Base-by-base conservation (phyloP, 1,140 invertebrate species). In the Drosophila watanabei region DNA sequence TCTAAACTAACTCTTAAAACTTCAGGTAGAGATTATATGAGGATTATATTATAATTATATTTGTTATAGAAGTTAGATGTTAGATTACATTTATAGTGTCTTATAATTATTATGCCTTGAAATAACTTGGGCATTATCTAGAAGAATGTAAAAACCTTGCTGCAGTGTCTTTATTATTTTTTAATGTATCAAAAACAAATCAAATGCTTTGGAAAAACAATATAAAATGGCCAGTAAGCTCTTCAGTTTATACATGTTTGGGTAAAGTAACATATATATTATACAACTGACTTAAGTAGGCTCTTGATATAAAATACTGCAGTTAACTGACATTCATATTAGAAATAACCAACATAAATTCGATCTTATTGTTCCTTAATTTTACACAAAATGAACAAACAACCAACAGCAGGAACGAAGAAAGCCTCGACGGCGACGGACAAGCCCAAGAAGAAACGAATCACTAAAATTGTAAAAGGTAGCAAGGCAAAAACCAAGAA, bases 361-460 rank as follows among this genome's bases (percentile, higher is more conserved):
- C 32, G 20, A 20, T 35, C 30, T 28, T 28, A 30, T 14, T 37
- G 4, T 51, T 52, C 0, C 11, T 30, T n/a, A 11, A 35, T n/a
- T 11, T 33, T 6, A 37, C 20, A 54, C 16, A 28, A 37, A 62
- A 62, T 62, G 60, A 18, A 20, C 18, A 33, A 33, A 54, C 48
- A 28, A 52, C 3, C 4, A 5, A n/a, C 20, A 24, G 8, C 18
- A 6, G 60, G 32, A 37, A 30, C 16, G 0, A 61, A 52, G 48
- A 62, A 54, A 54, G 11, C 20, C 32, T n/a, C 33, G 13, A 11
- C 32, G 20, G 8, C 20, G 9, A 16, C 18, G 4, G 24, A 14
- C 16, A 62, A 52, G 24, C 7, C 11, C 20, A 52, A 39, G 32
- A 62, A 62, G 8, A 62, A 61, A 9, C 54, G 18, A 10, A 39